Conservation (phyloP, 2,113 vertebrate species). For the Helogale parvula region DNA sequence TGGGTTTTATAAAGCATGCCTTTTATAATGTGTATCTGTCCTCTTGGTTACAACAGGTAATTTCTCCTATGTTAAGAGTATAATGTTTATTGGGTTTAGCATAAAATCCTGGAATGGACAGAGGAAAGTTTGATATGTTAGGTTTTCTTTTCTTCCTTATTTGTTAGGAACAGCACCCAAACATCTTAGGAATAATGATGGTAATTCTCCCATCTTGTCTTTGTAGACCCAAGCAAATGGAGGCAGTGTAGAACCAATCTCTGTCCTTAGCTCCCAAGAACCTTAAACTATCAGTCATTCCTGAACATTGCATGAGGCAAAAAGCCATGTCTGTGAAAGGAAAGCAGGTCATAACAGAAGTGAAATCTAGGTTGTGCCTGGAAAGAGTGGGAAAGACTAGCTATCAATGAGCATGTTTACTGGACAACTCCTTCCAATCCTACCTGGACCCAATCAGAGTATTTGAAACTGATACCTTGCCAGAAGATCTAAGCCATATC, state of each 20-base stretch:
- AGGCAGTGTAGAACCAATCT: neutral
- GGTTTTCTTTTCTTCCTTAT: neutral
- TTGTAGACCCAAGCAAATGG: neutral
- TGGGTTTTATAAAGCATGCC: neutral
- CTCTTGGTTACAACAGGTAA: neutral
- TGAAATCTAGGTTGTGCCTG: neutral
- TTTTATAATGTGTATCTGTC: neutral
- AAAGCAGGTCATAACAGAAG: neutral
- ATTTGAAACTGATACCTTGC: neutral
- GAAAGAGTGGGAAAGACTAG: neutral
- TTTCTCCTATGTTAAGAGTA: neutral
- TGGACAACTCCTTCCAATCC: neutral
- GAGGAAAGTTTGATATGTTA: neutral
- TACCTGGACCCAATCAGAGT: neutral
- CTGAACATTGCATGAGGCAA: too few relatives aligned
- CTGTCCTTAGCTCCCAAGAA: neutral
- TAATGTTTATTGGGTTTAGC: neutral
- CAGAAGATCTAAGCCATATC: neutral
- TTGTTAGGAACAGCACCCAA: neutral
- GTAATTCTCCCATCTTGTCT: neutral
- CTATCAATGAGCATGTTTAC: neutral
- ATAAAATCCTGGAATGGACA: neutral
- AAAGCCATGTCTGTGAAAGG: neutral
- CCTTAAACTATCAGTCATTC: neutral
- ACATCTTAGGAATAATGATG: neutral